These are phyloP conservation scores for Chironomus tentans DNA, from an alignment of 2,888 invertebrate genomes.

Conservation along the genomic window DNA sequence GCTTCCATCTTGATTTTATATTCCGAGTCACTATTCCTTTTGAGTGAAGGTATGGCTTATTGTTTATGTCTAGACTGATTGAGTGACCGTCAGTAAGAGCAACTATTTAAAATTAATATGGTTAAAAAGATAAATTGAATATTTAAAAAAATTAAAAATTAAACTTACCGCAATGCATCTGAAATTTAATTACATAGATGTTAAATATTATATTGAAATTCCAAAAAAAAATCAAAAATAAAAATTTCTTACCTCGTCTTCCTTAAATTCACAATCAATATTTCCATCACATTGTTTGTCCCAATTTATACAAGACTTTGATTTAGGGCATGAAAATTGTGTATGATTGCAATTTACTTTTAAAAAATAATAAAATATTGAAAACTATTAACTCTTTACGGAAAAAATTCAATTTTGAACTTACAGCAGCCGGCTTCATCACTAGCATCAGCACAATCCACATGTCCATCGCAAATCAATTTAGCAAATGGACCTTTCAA, in stretches of 20 bases:
- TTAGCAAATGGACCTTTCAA: constrained; percentile 44
- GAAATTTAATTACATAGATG: too few species aligned
- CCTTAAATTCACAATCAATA: constrained; percentile 55
- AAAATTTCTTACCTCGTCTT: constrained; percentile 51
- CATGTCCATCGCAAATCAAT: constrained; percentile 63
- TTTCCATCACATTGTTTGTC: constrained; percentile 55
- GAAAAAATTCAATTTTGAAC: constrained; percentile 30
- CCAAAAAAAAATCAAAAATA: too few species aligned
- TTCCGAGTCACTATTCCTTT: constrained; percentile 57
- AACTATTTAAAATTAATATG: constrained; percentile 42
- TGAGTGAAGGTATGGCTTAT: constrained; percentile 49
- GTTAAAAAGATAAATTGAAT: too few species aligned
- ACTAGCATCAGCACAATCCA: constrained; percentile 63
- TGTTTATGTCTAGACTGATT: constrained; percentile 51
- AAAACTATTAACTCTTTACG: not conserved
- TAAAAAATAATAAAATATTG: constrained; percentile 31
- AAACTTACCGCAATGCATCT: constrained; percentile 58
- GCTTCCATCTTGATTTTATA: constrained; percentile 53
- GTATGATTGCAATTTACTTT: constrained; percentile 49
- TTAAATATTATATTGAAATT: too few species aligned
- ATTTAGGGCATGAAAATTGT: constrained; percentile 55
- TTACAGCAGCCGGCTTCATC: constrained; percentile 69
- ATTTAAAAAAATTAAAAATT: too few species aligned
- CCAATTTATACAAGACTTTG: constrained; percentile 53
- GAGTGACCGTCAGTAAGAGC: constrained; percentile 56